Conservation (phyloP, 2,113 vertebrate species). For the Pangasianodon hypophthalmus region DNA sequence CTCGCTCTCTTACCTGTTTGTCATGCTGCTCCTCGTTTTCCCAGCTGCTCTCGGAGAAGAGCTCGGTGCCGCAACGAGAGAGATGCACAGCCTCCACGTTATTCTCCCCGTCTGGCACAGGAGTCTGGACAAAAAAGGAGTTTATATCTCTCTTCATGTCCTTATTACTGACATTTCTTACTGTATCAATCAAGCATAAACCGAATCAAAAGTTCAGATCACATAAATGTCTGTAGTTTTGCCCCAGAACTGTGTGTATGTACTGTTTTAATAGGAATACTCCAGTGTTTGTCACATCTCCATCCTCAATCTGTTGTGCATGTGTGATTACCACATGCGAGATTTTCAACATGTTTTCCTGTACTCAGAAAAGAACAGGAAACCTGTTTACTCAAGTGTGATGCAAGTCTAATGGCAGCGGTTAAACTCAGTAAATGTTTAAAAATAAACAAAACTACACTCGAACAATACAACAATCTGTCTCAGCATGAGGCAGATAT, state of each 20-base stretch:
- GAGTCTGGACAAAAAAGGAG: slow-evolving; percentile 75
- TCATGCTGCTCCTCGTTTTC: slow-evolving; percentile 97
- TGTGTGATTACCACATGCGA: neutral
- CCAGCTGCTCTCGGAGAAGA: slow-evolving; percentile 97
- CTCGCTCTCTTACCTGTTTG: slow-evolving; percentile 80
- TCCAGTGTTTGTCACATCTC: neutral
- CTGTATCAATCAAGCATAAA: neutral
- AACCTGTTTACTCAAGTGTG: neutral
- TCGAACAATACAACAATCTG: too few species aligned
- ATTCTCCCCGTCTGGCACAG: slow-evolving; percentile 91
- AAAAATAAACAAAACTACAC: too few species aligned
- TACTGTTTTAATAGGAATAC: neutral
- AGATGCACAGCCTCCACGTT: slow-evolving; percentile 93
- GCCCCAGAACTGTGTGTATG: neutral
- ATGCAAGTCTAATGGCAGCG: neutral
- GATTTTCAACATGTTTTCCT: neutral
- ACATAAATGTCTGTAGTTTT: neutral
- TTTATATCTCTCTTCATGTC: neutral
- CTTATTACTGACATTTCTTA: neutral
- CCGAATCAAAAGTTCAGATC: neutral
- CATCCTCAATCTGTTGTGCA: neutral
- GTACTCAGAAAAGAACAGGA: neutral
- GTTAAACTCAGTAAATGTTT: neutral
- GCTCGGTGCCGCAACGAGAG: slow-evolving; percentile 94
- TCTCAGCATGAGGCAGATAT: too few species aligned